phyloP scores from a whole-genome alignment of 2,888 invertebrate species.

The Phlogophora meticulosa region DNA sequence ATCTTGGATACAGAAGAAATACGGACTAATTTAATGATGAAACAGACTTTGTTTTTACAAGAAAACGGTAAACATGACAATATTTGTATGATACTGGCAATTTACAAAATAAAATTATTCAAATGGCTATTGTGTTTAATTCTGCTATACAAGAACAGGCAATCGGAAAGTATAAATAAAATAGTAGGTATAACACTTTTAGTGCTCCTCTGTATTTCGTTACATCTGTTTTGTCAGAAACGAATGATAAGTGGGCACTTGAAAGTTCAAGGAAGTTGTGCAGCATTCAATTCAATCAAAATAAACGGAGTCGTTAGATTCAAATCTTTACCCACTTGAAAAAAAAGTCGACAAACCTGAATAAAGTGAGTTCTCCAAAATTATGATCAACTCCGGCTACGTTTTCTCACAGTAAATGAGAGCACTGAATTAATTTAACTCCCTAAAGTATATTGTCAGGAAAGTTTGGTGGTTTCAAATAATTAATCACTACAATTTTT shows the following conservation, averaged over 20 bases:
- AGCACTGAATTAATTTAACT: conserved; percentile 12
- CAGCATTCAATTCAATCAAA: conserved; percentile 44
- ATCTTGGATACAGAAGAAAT: conserved; percentile 33
- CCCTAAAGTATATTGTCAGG: neutral
- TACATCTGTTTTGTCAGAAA: conserved; percentile 27
- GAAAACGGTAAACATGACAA: neutral
- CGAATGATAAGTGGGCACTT: conserved; percentile 30
- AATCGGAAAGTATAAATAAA: neutral
- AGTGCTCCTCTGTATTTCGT: conserved; percentile 6
- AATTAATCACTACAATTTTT: no score
- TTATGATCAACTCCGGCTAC: conserved; percentile 19
- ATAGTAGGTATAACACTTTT: conserved; percentile 2
- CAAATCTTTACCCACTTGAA: conserved; percentile 25
- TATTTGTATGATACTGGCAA: neutral
- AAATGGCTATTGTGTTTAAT: no score
- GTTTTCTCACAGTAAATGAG: conserved; percentile 14
- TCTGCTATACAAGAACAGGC: neutral
- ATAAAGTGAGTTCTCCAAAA: conserved; percentile 23
- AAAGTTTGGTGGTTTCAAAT: neutral
- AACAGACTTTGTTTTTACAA: neutral
- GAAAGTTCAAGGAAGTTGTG: conserved; percentile 32
- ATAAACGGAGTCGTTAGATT: conserved; percentile 26
- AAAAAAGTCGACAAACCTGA: conserved; percentile 24
- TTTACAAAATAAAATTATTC: neutral
- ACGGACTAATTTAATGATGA: conserved; percentile 14